Conservation (phyloP, 2,888 invertebrate genomes). For the Saturnia pavonia region DNA sequence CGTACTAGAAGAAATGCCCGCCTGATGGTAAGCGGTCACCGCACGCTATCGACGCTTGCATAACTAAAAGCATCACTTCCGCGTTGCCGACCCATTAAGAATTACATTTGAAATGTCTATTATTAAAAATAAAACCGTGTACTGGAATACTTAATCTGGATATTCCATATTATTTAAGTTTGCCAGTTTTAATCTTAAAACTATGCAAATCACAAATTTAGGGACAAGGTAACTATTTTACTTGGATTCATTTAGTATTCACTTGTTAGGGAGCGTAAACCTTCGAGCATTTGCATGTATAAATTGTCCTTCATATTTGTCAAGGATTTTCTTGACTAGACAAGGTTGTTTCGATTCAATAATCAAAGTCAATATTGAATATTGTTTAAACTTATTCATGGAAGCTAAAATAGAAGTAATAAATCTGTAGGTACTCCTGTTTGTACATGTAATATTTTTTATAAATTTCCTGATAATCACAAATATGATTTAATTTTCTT, state of each 20-base stretch:
- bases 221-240: constrained; percentile 6
- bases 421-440: background rate
- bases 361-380: background rate
- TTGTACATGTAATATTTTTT: too few species aligned
- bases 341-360: background rate
- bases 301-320: background rate
- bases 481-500: too few species aligned
- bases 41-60: too few species aligned
- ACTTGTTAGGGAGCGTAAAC: background rate
- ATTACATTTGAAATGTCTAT: too few species aligned
- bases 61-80: too few species aligned
- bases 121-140: too few species aligned
- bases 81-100: too few species aligned
- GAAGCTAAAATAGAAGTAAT: background rate
- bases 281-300: constrained; percentile 5
- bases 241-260: constrained; percentile 9
- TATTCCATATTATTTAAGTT: background rate
- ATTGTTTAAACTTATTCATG: background rate
- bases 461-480: too few species aligned
- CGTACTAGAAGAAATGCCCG: too few species aligned
- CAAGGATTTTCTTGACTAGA: background rate
- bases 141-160: background rate
- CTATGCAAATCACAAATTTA: constrained; percentile 1
- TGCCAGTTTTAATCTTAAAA: background rate
- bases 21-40: too few species aligned